Percentiles rank a stretch among this genome's conserved stretches.
These are phyloP conservation scores for Homarus americanus DNA, from an alignment of 1,140 invertebrate species.

Conservation along the genomic window DNA sequence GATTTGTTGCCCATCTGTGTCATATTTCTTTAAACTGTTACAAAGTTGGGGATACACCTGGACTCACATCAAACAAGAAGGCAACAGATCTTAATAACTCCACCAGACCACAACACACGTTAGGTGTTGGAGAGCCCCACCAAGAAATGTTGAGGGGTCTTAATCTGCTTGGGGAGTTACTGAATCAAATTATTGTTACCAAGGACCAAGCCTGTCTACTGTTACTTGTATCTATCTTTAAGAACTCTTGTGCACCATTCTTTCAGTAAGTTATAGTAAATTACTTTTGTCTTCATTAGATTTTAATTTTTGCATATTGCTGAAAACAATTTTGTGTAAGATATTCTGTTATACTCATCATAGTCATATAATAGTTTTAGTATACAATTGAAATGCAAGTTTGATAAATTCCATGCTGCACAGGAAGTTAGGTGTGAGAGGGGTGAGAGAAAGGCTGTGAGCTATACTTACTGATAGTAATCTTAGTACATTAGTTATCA, in stretches of 20 bases:
- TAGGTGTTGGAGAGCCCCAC: not conserved
- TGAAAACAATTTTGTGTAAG: too few relatives aligned
- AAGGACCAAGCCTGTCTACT: conserved; percentile 48
- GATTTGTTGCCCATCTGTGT: conserved; percentile 40
- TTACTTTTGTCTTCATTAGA: not conserved
- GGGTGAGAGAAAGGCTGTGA: too few relatives aligned
- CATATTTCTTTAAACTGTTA: conserved; percentile 6
- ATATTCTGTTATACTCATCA: too few relatives aligned
- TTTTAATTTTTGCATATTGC: too few relatives aligned
- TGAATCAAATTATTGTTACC: conserved; percentile 30
- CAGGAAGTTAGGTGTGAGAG: too few relatives aligned
- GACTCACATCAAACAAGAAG: not conserved
- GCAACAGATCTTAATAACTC: not conserved
- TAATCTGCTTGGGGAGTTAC: conserved; percentile 38
- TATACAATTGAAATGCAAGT: too few relatives aligned
- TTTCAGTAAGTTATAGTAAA: conserved; percentile 36
- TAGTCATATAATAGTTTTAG: too few relatives aligned
- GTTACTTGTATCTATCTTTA: conserved; percentile 50
- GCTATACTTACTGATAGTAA: too few relatives aligned
- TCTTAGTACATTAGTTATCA: too few relatives aligned
- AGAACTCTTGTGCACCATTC: conserved; percentile 50
- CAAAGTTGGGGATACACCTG: not conserved
- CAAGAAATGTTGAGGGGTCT: conserved; percentile 26
- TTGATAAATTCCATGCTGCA: too few relatives aligned
- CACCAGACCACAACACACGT: not conserved